A percentile compares a stretch with the other conserved stretches of the same genome.
Conservation (phyloP, 2,113 vertebrate genomes). For the Chloropsis cyanopogon region DNA sequence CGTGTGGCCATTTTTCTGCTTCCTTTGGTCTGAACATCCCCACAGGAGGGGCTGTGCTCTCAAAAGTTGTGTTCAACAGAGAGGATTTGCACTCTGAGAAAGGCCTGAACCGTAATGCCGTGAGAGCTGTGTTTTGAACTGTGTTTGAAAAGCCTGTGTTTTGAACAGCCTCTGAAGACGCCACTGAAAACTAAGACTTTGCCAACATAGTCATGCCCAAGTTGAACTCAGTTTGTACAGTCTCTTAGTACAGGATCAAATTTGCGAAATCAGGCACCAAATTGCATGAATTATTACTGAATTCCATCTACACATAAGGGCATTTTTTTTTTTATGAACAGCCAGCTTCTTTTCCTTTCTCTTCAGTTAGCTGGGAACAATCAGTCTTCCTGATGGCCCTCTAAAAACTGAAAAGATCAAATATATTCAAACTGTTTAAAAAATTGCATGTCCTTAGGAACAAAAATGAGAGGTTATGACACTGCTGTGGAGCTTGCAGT, state of each 20-base stretch:
- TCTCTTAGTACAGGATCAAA: background rate
- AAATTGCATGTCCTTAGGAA: background rate
- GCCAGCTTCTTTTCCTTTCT: background rate
- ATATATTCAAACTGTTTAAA: background rate
- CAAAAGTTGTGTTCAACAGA: background rate
- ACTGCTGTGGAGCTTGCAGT: background rate
- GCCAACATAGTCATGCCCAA: no score
- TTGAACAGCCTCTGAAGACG: background rate
- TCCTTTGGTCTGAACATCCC: background rate
- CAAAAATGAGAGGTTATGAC: background rate
- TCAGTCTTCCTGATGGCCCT: background rate
- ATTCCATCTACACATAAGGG: background rate
- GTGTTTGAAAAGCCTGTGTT: background rate
- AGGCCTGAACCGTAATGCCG: background rate
- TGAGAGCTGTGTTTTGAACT: background rate
- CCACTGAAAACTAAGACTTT: background rate
- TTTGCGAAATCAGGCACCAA: background rate
- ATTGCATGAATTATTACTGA: rapidly evolving
- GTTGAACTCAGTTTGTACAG: background rate
- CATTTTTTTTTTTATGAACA: background rate
- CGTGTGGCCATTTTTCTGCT: background rate
- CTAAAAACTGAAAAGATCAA: background rate
- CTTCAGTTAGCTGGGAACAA: background rate
- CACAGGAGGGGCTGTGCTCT: background rate
- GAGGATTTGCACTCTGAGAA: background rate